Conservation (phyloP, 2,797 vertebrate genomes). For the Poecilia velifera region DNA sequence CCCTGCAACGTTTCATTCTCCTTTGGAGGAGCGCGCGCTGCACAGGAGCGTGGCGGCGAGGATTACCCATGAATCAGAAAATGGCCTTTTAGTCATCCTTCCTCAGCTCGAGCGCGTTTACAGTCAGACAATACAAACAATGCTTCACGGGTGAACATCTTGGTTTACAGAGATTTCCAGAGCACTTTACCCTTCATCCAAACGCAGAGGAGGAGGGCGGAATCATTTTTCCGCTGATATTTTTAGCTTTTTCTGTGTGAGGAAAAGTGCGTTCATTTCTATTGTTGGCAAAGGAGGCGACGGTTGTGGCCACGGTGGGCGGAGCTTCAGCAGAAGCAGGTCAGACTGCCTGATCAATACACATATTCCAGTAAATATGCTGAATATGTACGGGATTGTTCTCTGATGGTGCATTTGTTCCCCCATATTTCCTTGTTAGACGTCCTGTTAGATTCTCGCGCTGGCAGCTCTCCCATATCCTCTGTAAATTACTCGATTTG, state of each 20-base stretch:
- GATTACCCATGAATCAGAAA: conserved; percentile 49
- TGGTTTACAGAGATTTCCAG: conserved; percentile 67
- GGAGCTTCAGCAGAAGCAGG: conserved; percentile 10
- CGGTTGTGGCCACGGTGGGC: too few species aligned
- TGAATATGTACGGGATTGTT: conserved; percentile 67
- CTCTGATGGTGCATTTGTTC: conserved; percentile 23
- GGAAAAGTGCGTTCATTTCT: conserved; percentile 42
- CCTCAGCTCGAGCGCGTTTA: conserved; percentile 42
- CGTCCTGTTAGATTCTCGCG: conserved; percentile 30
- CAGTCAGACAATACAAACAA: conserved; percentile 58
- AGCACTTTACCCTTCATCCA: conserved; percentile 47
- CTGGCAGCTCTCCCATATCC: conserved; percentile 13
- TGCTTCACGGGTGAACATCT: conserved; percentile 66
- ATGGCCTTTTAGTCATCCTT: conserved; percentile 33
- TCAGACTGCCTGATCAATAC: conserved; percentile 33
- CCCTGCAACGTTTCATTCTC: conserved; percentile 38
- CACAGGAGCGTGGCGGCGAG: conserved; percentile 11
- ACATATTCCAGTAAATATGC: conserved; percentile 36
- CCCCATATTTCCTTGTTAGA: conserved; percentile 34
- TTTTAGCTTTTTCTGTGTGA: not conserved
- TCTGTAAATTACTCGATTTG: conserved; percentile 20
- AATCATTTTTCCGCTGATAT: conserved; percentile 44
- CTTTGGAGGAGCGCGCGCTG: conserved; percentile 18
- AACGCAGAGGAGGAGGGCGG: conserved; percentile 55
- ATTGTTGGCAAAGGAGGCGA: conserved; percentile 45